Evolutionary conservation across 1,140 invertebrate genomes (phyloP), one percentile per base, ranked within the genome.

Genomic region (Pseudomyrmex cubaensis): DNA sequence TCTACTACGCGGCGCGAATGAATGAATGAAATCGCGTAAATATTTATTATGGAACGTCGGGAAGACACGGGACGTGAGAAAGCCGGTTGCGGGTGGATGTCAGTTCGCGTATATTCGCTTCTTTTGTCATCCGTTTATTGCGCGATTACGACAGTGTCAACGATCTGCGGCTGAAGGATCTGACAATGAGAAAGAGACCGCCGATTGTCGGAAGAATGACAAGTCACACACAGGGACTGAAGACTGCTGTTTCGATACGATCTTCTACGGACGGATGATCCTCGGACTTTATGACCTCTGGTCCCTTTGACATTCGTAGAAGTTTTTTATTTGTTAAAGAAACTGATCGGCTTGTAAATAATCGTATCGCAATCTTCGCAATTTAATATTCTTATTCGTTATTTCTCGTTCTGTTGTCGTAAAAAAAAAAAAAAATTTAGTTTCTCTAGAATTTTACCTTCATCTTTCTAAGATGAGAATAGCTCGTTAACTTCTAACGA

Each of bases 11-110:
- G 82, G 77, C 59, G 82, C 75, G 87, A 89, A 91, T 91, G 89
- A 89, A 91, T 91, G 89, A 92, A 90, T 89, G 87, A 90, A 90
- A 89, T 89, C 78, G 77, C 83, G 88, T 92, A 91, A 92, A 92
- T 91, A 90, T 92, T 92, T 92, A 35, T 35, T 35, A 91, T 91
- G 85, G 54, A 89, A 87, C 85, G 85, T 88, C 69, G 84, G 70
- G 46, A 84, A 86, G 85, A 86, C 80, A 82, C 83, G 84, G 82
- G n/a, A 72, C 76, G 76, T 80, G 66, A 35, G 85, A 64, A 85
- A 88, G 80, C 54, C 35, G 57, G 35, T 59, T 48, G 69, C 52
- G 25, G 66, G 73, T 89, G 87, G 87, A 90, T 91, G 85, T 80
- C 17, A 52, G 35, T 35, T 35, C 86, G 84, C 72, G 84, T 64